phyloP scores from a whole-genome alignment of 2,113 vertebrate species.

The Rhinolophus ferrumequinum region DNA sequence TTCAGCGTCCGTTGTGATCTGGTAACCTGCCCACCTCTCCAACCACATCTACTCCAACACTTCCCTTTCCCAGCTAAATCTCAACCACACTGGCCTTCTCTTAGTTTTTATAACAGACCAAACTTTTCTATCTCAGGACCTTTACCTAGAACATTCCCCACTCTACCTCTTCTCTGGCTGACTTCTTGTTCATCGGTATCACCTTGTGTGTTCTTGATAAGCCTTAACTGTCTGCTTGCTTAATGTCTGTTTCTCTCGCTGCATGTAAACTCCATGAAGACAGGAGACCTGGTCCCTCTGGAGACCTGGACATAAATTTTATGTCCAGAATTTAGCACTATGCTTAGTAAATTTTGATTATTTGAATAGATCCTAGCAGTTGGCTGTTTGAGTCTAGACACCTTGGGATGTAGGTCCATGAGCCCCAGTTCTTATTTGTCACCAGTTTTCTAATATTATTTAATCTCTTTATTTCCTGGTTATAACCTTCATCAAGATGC shows the following conservation, averaged over 20 bases:
- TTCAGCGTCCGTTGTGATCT: neutral
- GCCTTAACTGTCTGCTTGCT: neutral
- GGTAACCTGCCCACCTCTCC: neutral
- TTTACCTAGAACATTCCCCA: neutral
- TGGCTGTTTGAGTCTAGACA: neutral
- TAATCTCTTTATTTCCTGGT: conserved; percentile 28
- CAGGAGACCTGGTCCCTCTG: neutral
- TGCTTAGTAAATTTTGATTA: neutral
- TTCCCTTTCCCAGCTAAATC: neutral
- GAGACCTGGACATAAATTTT: too few relatives aligned
- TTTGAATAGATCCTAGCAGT: neutral
- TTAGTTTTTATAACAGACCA: neutral
- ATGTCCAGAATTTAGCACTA: neutral
- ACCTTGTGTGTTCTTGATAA: neutral
- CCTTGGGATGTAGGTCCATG: neutral
- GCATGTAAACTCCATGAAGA: neutral
- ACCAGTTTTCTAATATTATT: neutral
- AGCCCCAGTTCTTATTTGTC: neutral
- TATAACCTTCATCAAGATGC: conserved; percentile 9
- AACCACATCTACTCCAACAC: neutral
- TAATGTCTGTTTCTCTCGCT: neutral
- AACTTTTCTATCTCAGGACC: neutral
- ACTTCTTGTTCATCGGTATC: neutral
- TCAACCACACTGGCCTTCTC: neutral
- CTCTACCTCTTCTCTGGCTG: neutral